Percentiles rank a stretch among this genome's conserved stretches.
These are phyloP conservation scores for Phoronis australis DNA, from an alignment of 2,888 invertebrate genomes.

Conservation along the genomic window DNA sequence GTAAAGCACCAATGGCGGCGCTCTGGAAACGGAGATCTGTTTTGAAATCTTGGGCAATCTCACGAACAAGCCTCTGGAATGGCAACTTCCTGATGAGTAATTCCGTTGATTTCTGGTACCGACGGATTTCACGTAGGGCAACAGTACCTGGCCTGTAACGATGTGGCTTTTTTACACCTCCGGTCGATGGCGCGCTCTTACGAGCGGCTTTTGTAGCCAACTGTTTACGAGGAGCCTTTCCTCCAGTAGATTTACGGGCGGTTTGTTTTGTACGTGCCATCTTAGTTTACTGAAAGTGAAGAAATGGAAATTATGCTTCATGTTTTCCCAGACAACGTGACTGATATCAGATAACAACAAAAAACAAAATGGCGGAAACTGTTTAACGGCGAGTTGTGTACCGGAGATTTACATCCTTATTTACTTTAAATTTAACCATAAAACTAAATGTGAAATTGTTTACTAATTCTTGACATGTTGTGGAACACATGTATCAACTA, in stretches of 20 bases:
- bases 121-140: constrained; percentile 42
- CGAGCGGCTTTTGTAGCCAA: constrained; percentile 53
- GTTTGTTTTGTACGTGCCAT: constrained; percentile 55
- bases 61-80: constrained; percentile 43
- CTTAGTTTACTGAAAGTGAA: too few species aligned
- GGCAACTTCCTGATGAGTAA: constrained; percentile 42
- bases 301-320: too few species aligned
- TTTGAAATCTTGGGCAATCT: constrained; percentile 45
- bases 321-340: too few species aligned
- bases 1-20: constrained; percentile 52
- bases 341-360: too few species aligned
- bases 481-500: too few species aligned
- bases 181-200: constrained; percentile 53
- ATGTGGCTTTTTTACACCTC: constrained; percentile 53
- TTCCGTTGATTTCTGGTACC: constrained; percentile 46
- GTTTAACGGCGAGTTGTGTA: too few species aligned
- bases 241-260: constrained; percentile 53
- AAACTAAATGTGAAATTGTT: too few species aligned
- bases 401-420: too few species aligned
- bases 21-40: constrained; percentile 38
- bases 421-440: too few species aligned
- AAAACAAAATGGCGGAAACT: too few species aligned
- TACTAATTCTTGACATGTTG: too few species aligned
- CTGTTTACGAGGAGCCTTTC: constrained; percentile 53
- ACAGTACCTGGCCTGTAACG: constrained; percentile 54